Evolutionary conservation across 2,797 vertebrate genomes (phyloP), one percentile per base, ranked within the genome.

Genomic region (Acanthurus lineatus): DNA sequence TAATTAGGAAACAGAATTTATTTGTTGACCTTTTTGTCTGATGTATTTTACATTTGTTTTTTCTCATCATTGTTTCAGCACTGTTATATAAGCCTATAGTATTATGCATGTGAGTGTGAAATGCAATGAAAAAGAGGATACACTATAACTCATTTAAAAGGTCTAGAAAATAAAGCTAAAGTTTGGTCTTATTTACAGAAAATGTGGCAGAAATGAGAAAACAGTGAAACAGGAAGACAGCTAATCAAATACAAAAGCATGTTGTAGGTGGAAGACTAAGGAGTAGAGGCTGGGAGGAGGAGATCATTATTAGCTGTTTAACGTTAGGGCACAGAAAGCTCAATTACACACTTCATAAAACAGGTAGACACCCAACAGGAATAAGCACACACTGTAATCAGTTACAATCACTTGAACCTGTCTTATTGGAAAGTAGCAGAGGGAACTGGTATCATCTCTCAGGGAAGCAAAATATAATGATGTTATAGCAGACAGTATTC

Each of bases 291-390:
- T 45, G 48, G 40, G 73, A 67, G 71, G 64, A 74, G 64, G 73
- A 83, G 65, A 69, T 53, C 60, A 16, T 78, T 57, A 82, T 81
- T 85, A 78, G 53, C 58, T 9, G 15, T 89, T 83, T 62, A 83
- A 85, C 16, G 38, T 81, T 58, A 70, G 57, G 74, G 71, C 76
- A 82, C 48, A 75, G 61, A 73, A 40, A 60, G 60, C 73, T 88
- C 82, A 85, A 81, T 89, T 89, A 87, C 83, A 90, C 85, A 84
- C 78, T 75, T 86, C 86, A 86, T 89, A 83, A 85, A 89, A 80
- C 78, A 85, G 81, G 69, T 87, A 83, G 85, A 88, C 81, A 82
- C 62, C 67, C 81, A 82, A 70, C 70, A 62, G 3, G 40, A 80
- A 44, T 58, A 76, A 20, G 1, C 66, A 49, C 58, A 58, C 48